phyloP scores from a whole-genome alignment of 1,140 invertebrate species.

The Bombus pyrosoma region DNA sequence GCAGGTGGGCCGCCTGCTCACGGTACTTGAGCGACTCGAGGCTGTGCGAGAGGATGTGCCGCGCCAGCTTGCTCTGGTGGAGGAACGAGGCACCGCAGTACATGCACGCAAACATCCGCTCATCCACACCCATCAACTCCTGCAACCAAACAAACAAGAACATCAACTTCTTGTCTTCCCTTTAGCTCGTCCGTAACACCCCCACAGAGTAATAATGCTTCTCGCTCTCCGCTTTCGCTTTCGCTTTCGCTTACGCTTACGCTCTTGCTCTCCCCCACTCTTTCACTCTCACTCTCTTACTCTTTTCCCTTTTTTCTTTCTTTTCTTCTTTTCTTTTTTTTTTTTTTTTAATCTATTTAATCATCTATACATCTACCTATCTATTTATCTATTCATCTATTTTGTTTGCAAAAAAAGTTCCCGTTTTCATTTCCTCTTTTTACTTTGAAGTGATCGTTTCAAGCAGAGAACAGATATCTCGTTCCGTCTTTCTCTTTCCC shows the following conservation, averaged over 20 bases:
- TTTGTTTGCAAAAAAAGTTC: background rate
- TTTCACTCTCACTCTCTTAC: conserved; percentile 30
- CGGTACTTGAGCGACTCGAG: conserved; percentile 93
- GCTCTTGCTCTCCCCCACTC: conserved; percentile 32
- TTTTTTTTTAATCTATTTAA: background rate
- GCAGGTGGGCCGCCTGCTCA: conserved; percentile 84
- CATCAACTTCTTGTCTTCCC: conserved; percentile 92
- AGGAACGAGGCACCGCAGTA: conserved; percentile 94
- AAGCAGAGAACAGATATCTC: conserved; percentile 33
- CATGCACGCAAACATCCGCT: conserved; percentile 89
- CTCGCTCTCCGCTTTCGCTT: conserved; percentile 37
- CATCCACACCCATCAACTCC: conserved; percentile 90
- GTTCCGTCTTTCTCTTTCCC: conserved; percentile 43
- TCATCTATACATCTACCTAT: conserved; percentile 38
- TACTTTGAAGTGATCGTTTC: conserved; percentile 52
- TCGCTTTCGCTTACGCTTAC: conserved; percentile 29
- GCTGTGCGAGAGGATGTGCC: conserved; percentile 93
- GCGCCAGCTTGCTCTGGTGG: conserved; percentile 93
- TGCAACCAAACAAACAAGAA: conserved; percentile 95
- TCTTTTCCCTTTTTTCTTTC: conserved; percentile 41
- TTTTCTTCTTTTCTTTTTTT: background rate
- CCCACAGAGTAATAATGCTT: conserved; percentile 53
- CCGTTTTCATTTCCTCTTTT: conserved; percentile 27
- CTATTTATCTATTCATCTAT: conserved; percentile 42
- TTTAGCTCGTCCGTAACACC: conserved; percentile 54